A percentile compares a stretch with the other conserved stretches of the same genome.
Evolutionary conservation across 2,797 vertebrate genomes (phyloP).

Genomic region (Pseudochirops corinnae): DNA sequence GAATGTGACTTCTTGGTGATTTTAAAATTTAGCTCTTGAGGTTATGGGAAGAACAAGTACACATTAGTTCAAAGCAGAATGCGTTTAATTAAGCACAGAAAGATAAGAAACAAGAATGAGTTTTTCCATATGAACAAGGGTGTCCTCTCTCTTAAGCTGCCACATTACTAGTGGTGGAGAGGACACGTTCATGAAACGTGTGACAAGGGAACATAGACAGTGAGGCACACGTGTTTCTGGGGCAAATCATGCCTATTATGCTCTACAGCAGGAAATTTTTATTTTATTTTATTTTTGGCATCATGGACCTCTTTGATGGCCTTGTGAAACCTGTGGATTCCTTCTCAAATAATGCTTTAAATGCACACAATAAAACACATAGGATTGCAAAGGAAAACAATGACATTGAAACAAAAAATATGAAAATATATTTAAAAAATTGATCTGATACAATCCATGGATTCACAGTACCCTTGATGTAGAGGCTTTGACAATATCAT

Average conservation of each 20-base stretch:
- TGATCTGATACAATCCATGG: neutral
- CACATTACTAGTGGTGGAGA: neutral
- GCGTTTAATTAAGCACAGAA: neutral
- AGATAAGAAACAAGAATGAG: neutral
- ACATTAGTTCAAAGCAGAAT: neutral
- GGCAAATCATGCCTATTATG: neutral
- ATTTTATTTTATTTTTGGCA: too few species aligned
- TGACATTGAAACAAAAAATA: neutral
- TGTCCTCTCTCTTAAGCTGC: neutral
- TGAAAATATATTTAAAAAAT: neutral
- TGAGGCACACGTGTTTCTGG: neutral
- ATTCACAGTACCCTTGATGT: neutral
- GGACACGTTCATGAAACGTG: neutral
- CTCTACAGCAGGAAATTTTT: too few species aligned
- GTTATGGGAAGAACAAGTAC: neutral
- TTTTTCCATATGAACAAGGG: neutral
- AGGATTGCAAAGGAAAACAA: neutral
- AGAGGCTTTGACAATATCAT: neutral
- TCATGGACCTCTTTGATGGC: neutral
- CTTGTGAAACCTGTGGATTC: too few species aligned
- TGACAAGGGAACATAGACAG: neutral
- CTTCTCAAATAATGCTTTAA: too few species aligned
- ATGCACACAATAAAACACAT: neutral
- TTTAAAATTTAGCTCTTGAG: neutral
- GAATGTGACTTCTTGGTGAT: neutral